phyloP scores from a whole-genome alignment of 2,888 invertebrate species.

The Rugalucina vietnamica region DNA sequence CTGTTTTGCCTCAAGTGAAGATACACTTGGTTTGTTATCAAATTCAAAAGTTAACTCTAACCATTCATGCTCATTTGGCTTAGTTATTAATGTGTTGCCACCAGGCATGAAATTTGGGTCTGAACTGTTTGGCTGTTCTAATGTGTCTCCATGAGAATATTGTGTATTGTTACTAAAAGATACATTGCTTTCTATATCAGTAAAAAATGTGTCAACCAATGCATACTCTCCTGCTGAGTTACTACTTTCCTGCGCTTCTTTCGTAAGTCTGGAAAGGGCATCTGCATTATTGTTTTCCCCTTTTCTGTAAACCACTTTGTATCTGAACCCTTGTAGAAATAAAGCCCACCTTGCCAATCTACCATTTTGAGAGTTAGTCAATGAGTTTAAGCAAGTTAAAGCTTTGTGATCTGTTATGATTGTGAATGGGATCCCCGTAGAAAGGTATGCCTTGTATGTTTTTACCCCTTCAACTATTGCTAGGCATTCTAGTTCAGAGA shows the following conservation, averaged over 20 bases:
- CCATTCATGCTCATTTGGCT: too few relatives aligned
- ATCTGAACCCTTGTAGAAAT: conserved; percentile 43
- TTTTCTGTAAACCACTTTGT: conserved; percentile 32
- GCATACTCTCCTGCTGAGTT: too few relatives aligned
- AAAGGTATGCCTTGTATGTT: conserved; percentile 8
- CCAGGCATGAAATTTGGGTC: too few relatives aligned
- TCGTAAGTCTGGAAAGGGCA: conserved; percentile 24
- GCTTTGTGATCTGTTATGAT: conserved; percentile 33
- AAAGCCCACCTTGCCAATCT: conserved; percentile 50
- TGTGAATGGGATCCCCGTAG: conserved; percentile 30
- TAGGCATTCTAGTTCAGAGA: conserved; percentile 9
- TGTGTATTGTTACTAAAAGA: too few relatives aligned
- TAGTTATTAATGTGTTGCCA: too few relatives aligned
- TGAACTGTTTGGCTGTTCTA: too few relatives aligned
- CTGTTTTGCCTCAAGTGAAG: background rate
- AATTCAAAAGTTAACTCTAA: background rate
- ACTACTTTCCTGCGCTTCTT: background rate
- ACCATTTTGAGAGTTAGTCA: conserved; percentile 30
- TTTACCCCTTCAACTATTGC: conserved; percentile 21
- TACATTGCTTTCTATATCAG: too few relatives aligned
- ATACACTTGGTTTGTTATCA: background rate
- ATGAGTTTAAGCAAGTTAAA: conserved; percentile 35
- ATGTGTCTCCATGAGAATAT: too few relatives aligned
- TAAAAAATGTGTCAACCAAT: too few relatives aligned
- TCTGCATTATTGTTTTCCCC: conserved; percentile 38